Evolutionary conservation across 2,888 invertebrate species (phyloP).

Genomic region (Aphodius sticticus): DNA sequence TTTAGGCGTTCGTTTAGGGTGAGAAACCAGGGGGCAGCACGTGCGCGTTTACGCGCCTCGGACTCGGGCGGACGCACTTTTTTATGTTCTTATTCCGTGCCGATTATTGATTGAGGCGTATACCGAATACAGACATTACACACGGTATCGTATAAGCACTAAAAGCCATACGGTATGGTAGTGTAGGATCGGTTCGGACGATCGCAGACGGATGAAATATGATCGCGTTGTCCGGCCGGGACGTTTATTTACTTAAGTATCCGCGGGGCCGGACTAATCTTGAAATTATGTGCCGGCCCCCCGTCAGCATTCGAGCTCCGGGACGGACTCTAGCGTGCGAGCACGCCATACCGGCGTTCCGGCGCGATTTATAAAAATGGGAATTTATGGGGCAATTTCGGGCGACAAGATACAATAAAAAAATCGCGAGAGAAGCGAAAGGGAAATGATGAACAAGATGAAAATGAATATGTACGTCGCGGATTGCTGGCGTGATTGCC

Average conservation of each 20-base stretch:
- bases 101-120: slow-evolving; percentile 36
- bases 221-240: slow-evolving; percentile 41
- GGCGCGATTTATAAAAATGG: slow-evolving; percentile 48
- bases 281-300: slow-evolving; percentile 47
- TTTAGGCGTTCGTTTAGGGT: background rate
- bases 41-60: background rate
- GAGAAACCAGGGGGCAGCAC: background rate
- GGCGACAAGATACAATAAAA: slow-evolving; percentile 18
- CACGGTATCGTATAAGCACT: background rate
- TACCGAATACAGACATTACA: slow-evolving; percentile 37
- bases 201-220: slow-evolving; percentile 38
- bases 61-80: background rate
- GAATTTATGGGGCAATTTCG: slow-evolving; percentile 50
- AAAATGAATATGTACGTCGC: background rate
- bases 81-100: slow-evolving; percentile 37
- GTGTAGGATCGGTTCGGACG: background rate
- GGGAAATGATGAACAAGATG: background rate
- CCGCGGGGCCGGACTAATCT: slow-evolving; percentile 46
- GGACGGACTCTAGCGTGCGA: slow-evolving; percentile 46
- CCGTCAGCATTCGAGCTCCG: slow-evolving; percentile 38
- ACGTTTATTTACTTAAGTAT: slow-evolving; percentile 49
- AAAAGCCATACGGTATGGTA: too few species aligned
- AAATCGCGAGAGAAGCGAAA: slow-evolving; percentile 9
- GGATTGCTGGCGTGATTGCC: background rate
- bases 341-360: slow-evolving; percentile 42